Evolutionary conservation across 2,888 invertebrate genomes (phyloP).

Genomic region (Microchrysa polita): DNA sequence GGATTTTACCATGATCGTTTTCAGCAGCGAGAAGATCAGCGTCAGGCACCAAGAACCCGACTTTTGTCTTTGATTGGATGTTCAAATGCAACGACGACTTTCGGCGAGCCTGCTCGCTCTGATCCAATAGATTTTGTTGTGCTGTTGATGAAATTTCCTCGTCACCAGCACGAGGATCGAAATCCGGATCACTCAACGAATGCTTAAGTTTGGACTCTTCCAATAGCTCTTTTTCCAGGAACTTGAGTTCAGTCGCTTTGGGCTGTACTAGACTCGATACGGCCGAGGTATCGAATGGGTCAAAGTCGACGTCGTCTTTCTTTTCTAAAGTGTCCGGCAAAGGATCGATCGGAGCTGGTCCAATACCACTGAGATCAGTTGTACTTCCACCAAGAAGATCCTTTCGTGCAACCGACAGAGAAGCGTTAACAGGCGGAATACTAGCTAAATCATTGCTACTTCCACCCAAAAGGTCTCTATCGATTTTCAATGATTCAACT

Average conservation of each 20-base stretch:
- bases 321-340: conserved; percentile 45
- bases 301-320: conserved; percentile 70
- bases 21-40: conserved; percentile 69
- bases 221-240: conserved; percentile 80
- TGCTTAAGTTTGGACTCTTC: conserved; percentile 66
- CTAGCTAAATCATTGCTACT: conserved; percentile 51
- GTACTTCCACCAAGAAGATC: conserved; percentile 81
- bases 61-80: conserved; percentile 67
- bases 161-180: conserved; percentile 79
- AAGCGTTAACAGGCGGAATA: conserved; percentile 57
- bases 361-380: conserved; percentile 76
- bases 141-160: conserved; percentile 49
- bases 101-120: conserved; percentile 64
- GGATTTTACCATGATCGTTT: conserved; percentile 69
- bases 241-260: conserved; percentile 80
- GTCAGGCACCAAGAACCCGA: conserved; percentile 71
- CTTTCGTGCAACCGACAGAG: conserved; percentile 65
- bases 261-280: conserved; percentile 77
- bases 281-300: conserved; percentile 88
- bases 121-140: conserved; percentile 49
- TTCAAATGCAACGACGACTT: conserved; percentile 72
- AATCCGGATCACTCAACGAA: conserved; percentile 78
- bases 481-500: conserved; percentile 48
- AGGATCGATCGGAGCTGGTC: conserved; percentile 75
- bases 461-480: conserved; percentile 67